Evolutionary conservation across 35 echinoderm and acorn worm genomes (phyloP).

Genomic region (Apostichopus japonicus): DNA sequence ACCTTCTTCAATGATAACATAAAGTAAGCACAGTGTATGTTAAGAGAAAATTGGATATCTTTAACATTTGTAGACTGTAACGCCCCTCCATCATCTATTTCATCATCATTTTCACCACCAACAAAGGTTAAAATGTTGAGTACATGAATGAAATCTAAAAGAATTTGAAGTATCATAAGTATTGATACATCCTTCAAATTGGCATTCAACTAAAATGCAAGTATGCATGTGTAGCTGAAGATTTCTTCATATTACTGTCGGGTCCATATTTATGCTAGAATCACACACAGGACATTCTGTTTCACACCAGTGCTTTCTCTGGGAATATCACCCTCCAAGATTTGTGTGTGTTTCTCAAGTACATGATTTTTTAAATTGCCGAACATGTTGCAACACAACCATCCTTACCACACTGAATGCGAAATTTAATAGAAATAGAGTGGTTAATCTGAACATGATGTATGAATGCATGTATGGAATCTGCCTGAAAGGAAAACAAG

Average conservation of each 20-base stretch:
- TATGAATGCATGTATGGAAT: background rate
- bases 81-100: no score
- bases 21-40: no score
- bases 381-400: slow-evolving; percentile 27
- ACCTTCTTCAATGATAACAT: no score
- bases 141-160: background rate
- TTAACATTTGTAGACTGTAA: no score
- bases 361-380: no score
- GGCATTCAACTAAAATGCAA: background rate
- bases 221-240: slow-evolving; percentile 15
- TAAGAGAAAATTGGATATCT: no score
- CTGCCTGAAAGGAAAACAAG: slow-evolving; percentile 3
- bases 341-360: background rate
- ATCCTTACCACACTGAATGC: slow-evolving; percentile 11
- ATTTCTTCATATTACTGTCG: background rate
- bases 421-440: background rate
- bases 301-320: background rate
- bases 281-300: no score
- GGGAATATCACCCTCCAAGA: background rate
- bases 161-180: background rate
- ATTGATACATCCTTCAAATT: slow-evolving; percentile 16
- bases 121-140: background rate
- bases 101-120: background rate
- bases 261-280: no score
- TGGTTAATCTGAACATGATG: slow-evolving; percentile 8